A percentile compares a stretch with the other conserved stretches of the same genome.
These are phyloP conservation scores for Semotilus atromaculatus DNA, from an alignment of 2,797 vertebrate genomes.

Conservation along the genomic window DNA sequence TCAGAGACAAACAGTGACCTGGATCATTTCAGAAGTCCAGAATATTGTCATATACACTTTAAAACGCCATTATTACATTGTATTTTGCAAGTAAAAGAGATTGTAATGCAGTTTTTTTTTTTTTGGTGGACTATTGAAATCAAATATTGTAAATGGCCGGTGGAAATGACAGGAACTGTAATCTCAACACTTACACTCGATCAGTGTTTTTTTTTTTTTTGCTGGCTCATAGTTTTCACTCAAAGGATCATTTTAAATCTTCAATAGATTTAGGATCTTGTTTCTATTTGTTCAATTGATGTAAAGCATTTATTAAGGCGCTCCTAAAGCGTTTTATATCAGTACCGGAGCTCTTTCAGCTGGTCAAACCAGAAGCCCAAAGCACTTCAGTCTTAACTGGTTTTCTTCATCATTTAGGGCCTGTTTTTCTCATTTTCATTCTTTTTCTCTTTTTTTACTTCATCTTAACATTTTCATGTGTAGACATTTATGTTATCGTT, in stretches of 20 bases:
- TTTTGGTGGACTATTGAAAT: not conserved
- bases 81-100: not conserved
- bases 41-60: not conserved
- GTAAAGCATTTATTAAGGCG: not conserved
- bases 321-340: conserved; percentile 7
- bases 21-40: not conserved
- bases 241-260: not conserved
- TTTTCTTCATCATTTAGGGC: not conserved
- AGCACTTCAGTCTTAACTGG: conserved; percentile 34
- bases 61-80: not conserved
- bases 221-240: not conserved
- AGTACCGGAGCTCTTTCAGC: not conserved
- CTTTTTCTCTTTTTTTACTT: not conserved
- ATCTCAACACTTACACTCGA: not conserved
- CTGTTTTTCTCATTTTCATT: conserved; percentile 5
- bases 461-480: not conserved
- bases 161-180: not conserved
- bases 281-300: not conserved
- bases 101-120: not conserved
- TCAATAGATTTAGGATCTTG: not conserved
- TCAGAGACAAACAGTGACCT: conserved; percentile 2
- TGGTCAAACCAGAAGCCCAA: conserved; percentile 7
- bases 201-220: not conserved
- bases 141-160: not conserved
- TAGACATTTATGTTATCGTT: conserved; percentile 32